Conservation (phyloP, 2,113 vertebrate genomes). For the sheep (Ovis aries) region ARS-UI_Ramb_v3.0 NC_056055.1:215624001-215624500, state of each 20-base stretch:
- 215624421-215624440: neutral
- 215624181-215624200: neutral
- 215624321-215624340: neutral
- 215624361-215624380: neutral
- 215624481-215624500: neutral
- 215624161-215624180: neutral
- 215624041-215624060: neutral
- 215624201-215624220: neutral
- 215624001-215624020: neutral
- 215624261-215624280: neutral
- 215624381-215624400: neutral
- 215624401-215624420: neutral
- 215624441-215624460: accelerated
- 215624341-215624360: neutral
- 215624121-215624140: neutral
- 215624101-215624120: neutral
- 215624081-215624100: neutral
- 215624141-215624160: neutral
- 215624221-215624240: neutral
- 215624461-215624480: neutral
- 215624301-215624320: neutral
- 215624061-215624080: neutral
- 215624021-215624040: neutral
- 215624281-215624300: neutral
- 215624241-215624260: neutral